phyloP scores from a whole-genome alignment of 2,113 vertebrate species.

The Epinephelus lanceolatus region DNA sequence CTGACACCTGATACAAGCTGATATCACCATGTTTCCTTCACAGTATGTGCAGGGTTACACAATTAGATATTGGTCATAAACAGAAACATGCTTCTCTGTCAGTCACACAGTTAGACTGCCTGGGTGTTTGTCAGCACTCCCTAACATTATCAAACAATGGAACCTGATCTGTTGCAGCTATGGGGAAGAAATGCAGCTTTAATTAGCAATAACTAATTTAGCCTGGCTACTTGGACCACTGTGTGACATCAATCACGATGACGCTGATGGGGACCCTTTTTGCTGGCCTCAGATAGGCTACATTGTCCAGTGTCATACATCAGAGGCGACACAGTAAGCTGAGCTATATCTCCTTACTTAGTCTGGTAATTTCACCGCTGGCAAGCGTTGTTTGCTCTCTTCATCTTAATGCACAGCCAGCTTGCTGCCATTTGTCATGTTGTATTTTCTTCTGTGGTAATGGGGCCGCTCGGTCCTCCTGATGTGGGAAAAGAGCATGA shows the following conservation, averaged over 20 bases:
- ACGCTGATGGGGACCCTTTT: conserved; percentile 46
- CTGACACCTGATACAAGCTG: conserved; percentile 36
- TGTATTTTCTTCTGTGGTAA: conserved; percentile 59
- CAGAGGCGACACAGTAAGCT: conserved; percentile 46
- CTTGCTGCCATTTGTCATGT: conserved; percentile 76
- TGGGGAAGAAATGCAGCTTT: conserved; percentile 20
- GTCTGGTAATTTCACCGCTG: conserved; percentile 66
- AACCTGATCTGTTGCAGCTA: conserved; percentile 47
- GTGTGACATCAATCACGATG: conserved; percentile 61
- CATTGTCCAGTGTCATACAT: conserved; percentile 44
- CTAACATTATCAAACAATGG: conserved; percentile 49
- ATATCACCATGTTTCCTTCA: conserved; percentile 38
- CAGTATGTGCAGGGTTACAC: not conserved
- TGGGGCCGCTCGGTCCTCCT: conserved; percentile 34
- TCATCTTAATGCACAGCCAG: conserved; percentile 52
- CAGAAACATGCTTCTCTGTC: conserved; percentile 46
- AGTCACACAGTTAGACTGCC: conserved; percentile 25
- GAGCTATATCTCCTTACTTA: conserved; percentile 65
- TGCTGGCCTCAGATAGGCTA: conserved; percentile 32
- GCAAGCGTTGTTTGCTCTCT: conserved; percentile 50
- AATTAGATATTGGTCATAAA: conserved; percentile 34
- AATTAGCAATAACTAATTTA: conserved; percentile 66
- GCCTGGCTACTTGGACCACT: conserved; percentile 56
- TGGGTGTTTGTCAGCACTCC: conserved; percentile 41
- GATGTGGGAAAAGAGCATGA: conserved; percentile 60